Evolutionary conservation across 2,797 vertebrate species (phyloP), one percentile per base, ranked within the genome.

Genomic region (Moxostoma hubbsi): DNA sequence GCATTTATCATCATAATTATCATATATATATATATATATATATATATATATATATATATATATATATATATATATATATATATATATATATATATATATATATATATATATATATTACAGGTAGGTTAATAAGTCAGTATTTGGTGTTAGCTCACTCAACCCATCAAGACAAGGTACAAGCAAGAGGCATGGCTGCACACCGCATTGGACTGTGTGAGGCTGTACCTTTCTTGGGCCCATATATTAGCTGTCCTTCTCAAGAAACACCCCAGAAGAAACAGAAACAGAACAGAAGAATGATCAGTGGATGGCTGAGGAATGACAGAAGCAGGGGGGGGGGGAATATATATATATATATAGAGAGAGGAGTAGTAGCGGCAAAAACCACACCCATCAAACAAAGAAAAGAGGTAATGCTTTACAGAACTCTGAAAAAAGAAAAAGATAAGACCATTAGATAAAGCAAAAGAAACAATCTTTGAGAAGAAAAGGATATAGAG

Each of bases 161-260:
- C 73, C 16, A 51, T 67, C 76, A 64, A 69, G 16, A 68, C 79
- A 71, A 68, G 64, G 79, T 70, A 36, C 51, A 59, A 75, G 36
- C 53, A n/a, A 63, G 50, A 73, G 81, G 79, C 79, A 83, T 65
- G 62, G 16, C 67, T 71, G 75, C 75, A 81, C 81, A 79, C 81
- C 7, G 36, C 67, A 81, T 62, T 36, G 36, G 64, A 65, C 73
- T 61, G 75, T 88, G 85, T 77, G 75, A 76, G 85, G 87, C 85
- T 92, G 92, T 98, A 98, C 96, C 96, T 97, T 96, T 97, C 93
- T 95, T 96, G 88, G 95, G 96, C 92, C 95, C 87, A 95, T 95
- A 96, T 94, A 94, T 96, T 93, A 95, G 94, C 89, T 95, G 95
- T 92, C 96, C 96, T 97, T 97, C 96, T 96, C 94, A 95, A 92